Percentiles rank a stretch among this genome's conserved stretches.
phyloP scores from a whole-genome alignment of 2,797 vertebrate species.

The Margarornis squamiger region DNA sequence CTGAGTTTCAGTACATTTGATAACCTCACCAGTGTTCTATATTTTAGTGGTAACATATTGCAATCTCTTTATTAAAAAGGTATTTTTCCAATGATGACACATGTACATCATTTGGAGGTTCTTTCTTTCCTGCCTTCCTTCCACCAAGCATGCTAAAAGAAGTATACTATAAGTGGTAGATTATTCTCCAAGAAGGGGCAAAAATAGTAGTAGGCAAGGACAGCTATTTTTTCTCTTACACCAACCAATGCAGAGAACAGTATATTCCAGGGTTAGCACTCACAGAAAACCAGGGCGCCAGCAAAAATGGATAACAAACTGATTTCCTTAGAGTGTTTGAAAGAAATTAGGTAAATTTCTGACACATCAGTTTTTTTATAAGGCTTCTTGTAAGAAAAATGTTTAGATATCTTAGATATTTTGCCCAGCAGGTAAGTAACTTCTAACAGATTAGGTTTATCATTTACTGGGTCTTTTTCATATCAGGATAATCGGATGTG shows the following conservation, averaged over 20 bases:
- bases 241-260: background rate
- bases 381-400: background rate
- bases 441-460: constrained; percentile 39
- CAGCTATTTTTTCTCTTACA: background rate
- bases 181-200: background rate
- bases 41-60: background rate
- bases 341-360: constrained; percentile 7
- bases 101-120: background rate
- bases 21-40: background rate
- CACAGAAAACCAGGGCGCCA: background rate
- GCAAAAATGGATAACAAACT: background rate
- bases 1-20: background rate
- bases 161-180: background rate
- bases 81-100: background rate
- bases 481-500: constrained; percentile 14
- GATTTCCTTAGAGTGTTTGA: background rate
- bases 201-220: background rate
- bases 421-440: constrained; percentile 2
- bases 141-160: background rate
- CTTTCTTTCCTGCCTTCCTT: background rate
- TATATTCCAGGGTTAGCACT: background rate
- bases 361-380: background rate
- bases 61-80: background rate
- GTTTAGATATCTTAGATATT: constrained; percentile 29
- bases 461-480: constrained; percentile 18